These are phyloP conservation scores for Diploscapter pachys DNA, from an alignment of 1,140 invertebrate species.

Conservation along the genomic window DNA sequence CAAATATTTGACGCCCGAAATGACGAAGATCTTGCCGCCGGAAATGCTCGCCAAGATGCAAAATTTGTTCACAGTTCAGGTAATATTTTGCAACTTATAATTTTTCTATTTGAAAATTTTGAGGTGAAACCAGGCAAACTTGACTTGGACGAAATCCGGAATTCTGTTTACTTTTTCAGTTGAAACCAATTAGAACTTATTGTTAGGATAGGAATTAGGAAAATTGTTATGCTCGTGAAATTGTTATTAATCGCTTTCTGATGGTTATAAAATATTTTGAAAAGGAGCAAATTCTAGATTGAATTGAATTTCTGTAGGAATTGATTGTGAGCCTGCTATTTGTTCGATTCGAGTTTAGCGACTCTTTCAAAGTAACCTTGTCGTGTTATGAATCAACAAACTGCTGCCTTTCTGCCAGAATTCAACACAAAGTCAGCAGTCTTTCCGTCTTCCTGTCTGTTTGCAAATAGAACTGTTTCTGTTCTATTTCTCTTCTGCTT, in stretches of 20 bases:
- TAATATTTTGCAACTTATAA: too few relatives aligned
- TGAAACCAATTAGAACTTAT: not conserved
- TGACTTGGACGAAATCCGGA: constrained; percentile 45
- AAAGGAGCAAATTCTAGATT: not conserved
- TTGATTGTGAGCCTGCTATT: not conserved
- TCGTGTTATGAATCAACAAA: too few relatives aligned
- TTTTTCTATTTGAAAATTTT: not conserved
- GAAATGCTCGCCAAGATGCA: constrained; percentile 22
- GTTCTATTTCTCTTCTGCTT: too few relatives aligned
- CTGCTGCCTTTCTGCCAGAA: too few relatives aligned
- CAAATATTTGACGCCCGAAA: constrained; percentile 35
- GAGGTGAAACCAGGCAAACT: constrained; percentile 43
- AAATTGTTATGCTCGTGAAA: not conserved
- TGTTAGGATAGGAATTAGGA: not conserved
- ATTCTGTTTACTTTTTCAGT: constrained; percentile 56
- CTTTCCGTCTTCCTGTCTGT: too few relatives aligned
- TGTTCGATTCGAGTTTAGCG: not conserved
- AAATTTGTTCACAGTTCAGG: constrained; percentile 33
- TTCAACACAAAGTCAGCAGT: too few relatives aligned
- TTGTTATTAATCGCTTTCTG: not conserved
- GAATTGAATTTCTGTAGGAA: not conserved
- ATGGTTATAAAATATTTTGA: not conserved
- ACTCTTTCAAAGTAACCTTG: too few relatives aligned
- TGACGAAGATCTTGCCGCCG: constrained; percentile 22
- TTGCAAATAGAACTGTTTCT: too few relatives aligned